Evolutionary conservation across 2,888 invertebrate genomes (phyloP).

Genomic region (Alloplasta piceator): DNA sequence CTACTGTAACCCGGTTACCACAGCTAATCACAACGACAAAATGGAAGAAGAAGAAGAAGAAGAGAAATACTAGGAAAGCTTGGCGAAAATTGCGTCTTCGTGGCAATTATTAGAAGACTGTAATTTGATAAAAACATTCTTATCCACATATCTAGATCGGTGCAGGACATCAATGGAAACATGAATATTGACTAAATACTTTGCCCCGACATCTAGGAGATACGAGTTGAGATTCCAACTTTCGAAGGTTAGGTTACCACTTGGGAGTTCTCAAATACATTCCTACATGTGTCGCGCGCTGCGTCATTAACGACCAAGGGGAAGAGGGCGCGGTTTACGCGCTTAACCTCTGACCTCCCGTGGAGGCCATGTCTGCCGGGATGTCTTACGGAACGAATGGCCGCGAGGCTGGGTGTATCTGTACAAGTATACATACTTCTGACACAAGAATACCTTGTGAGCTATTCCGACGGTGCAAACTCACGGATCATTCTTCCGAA

Average conservation of each 20-base stretch:
- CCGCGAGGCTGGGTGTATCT: conserved; percentile 14
- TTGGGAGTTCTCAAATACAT: conserved; percentile 30
- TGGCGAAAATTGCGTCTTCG: too few relatives aligned
- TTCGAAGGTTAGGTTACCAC: conserved; percentile 16
- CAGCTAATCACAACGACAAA: too few relatives aligned
- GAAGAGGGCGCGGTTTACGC: conserved; percentile 42
- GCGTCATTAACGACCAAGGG: conserved; percentile 17
- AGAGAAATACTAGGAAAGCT: too few relatives aligned
- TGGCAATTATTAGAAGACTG: too few relatives aligned
- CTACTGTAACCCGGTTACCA: too few relatives aligned
- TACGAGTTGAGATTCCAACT: conserved; percentile 1
- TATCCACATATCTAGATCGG: too few relatives aligned
- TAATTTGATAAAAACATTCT: too few relatives aligned
- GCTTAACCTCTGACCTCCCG: conserved; percentile 51
- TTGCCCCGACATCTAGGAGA: too few relatives aligned
- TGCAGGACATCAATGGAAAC: too few relatives aligned
- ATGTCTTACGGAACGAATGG: conserved; percentile 36
- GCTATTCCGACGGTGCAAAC: conserved; percentile 17
- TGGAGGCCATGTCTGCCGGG: conserved; percentile 29
- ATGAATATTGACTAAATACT: too few relatives aligned
- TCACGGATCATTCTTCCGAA: conserved; percentile 16
- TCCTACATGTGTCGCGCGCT: conserved; percentile 35
- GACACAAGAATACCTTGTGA: not conserved
- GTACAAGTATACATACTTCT: conserved; percentile 5
- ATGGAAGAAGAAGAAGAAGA: too few relatives aligned